Conservation (phyloP, 1,140 invertebrate genomes). For the Aphelenchoides fujianensis region DNA sequence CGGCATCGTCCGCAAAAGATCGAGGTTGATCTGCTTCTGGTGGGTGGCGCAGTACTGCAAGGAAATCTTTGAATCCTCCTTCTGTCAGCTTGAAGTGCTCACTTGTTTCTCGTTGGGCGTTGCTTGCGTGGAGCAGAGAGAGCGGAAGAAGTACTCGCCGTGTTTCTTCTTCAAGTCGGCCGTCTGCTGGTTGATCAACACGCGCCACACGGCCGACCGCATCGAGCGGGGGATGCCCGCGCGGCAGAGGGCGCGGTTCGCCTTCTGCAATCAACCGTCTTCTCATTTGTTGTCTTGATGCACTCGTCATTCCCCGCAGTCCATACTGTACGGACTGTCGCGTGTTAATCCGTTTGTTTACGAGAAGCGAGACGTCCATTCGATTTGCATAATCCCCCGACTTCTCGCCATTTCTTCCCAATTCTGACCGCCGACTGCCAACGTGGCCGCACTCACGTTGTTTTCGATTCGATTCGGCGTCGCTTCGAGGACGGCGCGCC, state of each 20-base stretch:
- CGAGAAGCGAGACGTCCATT: too few species aligned
- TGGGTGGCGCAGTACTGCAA: slow-evolving; percentile 64
- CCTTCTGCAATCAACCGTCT: slow-evolving; percentile 62
- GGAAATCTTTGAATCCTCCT: slow-evolving; percentile 26
- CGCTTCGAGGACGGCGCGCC: slow-evolving; percentile 32
- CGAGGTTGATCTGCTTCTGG: slow-evolving; percentile 66
- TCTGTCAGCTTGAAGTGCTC: slow-evolving; percentile 47
- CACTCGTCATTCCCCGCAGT: too few species aligned
- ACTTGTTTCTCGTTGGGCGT: slow-evolving; percentile 64
- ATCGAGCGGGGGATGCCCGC: slow-evolving; percentile 65
- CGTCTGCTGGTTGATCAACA: slow-evolving; percentile 64
- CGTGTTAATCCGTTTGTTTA: not conserved
- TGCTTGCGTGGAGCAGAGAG: slow-evolving; percentile 64
- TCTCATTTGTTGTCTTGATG: too few species aligned
- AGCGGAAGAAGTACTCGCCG: slow-evolving; percentile 66
- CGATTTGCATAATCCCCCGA: not conserved
- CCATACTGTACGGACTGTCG: too few species aligned
- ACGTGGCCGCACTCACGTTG: slow-evolving; percentile 40
- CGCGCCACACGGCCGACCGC: slow-evolving; percentile 64
- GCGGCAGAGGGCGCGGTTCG: slow-evolving; percentile 64
- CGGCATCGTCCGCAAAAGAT: slow-evolving; percentile 67
- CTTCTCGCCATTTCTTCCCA: slow-evolving; percentile 15
- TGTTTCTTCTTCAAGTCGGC: slow-evolving; percentile 64
- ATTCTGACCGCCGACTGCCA: too few species aligned
- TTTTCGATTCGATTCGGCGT: slow-evolving; percentile 40